phyloP scores from a whole-genome alignment of 2,797 vertebrate species.

The Eleutherodactylus coqui region DNA sequence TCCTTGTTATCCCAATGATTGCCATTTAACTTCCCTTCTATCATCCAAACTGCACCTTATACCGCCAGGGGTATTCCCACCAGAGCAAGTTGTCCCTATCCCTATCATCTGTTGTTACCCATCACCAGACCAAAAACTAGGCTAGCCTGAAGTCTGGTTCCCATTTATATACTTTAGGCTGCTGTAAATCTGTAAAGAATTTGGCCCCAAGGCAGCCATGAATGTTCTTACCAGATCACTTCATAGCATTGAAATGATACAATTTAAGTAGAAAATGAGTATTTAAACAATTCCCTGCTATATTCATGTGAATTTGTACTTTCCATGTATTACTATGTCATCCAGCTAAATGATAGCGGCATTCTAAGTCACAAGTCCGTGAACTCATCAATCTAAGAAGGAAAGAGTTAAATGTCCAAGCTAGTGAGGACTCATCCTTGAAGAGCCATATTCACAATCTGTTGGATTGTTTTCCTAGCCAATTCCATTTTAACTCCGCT shows the following conservation, averaged over 20 bases:
- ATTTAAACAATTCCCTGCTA: not conserved
- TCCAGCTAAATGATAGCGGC: not conserved
- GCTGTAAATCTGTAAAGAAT: not conserved
- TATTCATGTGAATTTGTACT: not conserved
- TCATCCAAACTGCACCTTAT: too few species aligned
- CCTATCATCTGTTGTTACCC: too few species aligned
- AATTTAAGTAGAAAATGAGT: too few species aligned
- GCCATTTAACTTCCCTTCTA: too few species aligned
- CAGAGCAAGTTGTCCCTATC: too few species aligned
- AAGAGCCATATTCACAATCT: constrained; percentile 28
- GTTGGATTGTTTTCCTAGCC: constrained; percentile 19
- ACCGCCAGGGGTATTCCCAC: too few species aligned
- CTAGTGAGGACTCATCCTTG: constrained; percentile 12
- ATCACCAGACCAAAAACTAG: too few species aligned
- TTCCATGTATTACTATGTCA: not conserved
- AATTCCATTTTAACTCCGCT: constrained; percentile 20
- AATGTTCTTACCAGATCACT: too few species aligned
- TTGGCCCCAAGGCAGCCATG: too few species aligned
- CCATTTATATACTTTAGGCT: not conserved
- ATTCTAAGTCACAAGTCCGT: not conserved
- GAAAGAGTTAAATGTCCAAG: constrained; percentile 5
- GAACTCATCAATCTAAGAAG: not conserved
- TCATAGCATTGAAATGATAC: too few species aligned
- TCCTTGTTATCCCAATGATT: not conserved
- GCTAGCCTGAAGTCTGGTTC: not conserved